These are phyloP conservation scores for Drosophila biarmipes DNA, from an alignment of 1,140 invertebrate species.

Conservation along the genomic window DNA sequence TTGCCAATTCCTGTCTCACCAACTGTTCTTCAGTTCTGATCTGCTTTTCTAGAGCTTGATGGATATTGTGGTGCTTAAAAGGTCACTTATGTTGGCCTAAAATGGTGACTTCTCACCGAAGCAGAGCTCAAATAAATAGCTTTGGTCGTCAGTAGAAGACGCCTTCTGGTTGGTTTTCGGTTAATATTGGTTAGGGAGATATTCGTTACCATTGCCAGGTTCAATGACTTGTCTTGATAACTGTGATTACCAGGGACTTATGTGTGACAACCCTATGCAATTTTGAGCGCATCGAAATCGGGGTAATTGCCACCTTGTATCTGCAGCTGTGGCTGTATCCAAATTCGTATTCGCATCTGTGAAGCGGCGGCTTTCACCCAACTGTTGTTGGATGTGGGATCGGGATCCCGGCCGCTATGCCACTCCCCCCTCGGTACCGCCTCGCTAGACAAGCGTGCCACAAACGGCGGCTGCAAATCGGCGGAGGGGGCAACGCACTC, in stretches of 20 bases:
- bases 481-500: constrained; percentile 52
- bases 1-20: constrained; percentile 50
- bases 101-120: too few species aligned
- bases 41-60: neutral
- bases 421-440: constrained; percentile 34
- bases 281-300: constrained; percentile 49
- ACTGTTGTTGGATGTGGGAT: constrained; percentile 11
- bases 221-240: constrained; percentile 44
- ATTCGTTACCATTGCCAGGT: constrained; percentile 4
- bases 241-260: constrained; percentile 33
- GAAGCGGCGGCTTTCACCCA: constrained; percentile 59
- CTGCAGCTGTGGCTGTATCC: constrained; percentile 27
- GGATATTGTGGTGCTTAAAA: constrained; percentile 8
- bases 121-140: too few species aligned
- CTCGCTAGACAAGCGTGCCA: constrained; percentile 72
- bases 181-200: neutral
- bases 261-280: constrained; percentile 31
- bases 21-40: constrained; percentile 21
- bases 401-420: constrained; percentile 6
- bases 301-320: constrained; percentile 61
- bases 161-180: too few species aligned
- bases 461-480: constrained; percentile 22
- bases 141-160: too few species aligned
- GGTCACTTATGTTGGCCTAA: too few species aligned
- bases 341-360: constrained; percentile 9